Evolutionary conservation across 1,140 invertebrate species (phyloP), one percentile per base, ranked within the genome.

Genomic region (Cecropterus lyciades): DNA sequence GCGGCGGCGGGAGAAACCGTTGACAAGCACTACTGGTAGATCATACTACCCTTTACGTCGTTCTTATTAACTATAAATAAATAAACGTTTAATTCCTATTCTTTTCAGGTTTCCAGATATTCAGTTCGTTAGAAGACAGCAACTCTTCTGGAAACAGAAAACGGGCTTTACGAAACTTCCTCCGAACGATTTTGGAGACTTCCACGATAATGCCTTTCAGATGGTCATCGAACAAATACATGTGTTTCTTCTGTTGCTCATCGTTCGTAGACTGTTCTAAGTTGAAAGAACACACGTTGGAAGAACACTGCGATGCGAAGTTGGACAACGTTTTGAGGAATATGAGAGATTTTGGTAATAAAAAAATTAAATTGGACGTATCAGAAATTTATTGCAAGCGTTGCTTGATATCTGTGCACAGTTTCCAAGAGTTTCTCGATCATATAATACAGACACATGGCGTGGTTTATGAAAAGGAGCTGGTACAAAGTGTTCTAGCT

Each of bases 161-260:
- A 45, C 51, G 76, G 14, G 73, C 77, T 0, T 27, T 82, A 1
- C 59, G 53, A 7, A 65, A 55, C 40, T 53, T 80, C 0, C 66
- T 84, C 17, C 52, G 65, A n/a, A 43, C 70, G 10, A 27, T 82
- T 13, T 56, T 87, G 55, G 72, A 82, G 53, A 67, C 79, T 30
- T 81, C 83, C 0, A 82, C 77, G 1, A 73, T 82, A 3, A 79
- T 85, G 60, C 84, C 86, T 0, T 89, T 89, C 49, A 70, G 77
- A 33, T 89, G 83, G 83, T 65, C 59, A 8, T 49, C 66, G 1
- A 85, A 83, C 17, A 80, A 76, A 14, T 89, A 76, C 65, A 70
- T 81, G 75, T 89, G 86, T 15, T 89, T 87, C 46, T 89, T 74
- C 46, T 89, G 87, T 52, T 77, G 80, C 9, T 76, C 75, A 43